phyloP scores from a whole-genome alignment of 2,113 vertebrate genomes.

The Antigone vipio region DNA sequence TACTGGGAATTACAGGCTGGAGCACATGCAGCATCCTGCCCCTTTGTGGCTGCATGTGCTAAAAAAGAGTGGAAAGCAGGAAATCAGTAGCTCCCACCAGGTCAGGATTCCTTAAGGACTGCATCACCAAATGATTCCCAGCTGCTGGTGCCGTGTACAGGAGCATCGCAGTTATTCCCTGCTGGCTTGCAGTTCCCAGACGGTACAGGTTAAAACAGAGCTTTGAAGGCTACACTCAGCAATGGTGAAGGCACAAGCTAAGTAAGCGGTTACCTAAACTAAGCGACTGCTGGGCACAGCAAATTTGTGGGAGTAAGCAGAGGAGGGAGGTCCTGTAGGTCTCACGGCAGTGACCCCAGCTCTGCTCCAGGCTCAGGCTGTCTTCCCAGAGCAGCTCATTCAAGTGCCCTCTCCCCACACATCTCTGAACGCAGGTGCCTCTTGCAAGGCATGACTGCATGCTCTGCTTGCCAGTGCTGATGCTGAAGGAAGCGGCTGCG shows the following conservation, averaged over 20 bases:
- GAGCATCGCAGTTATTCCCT: background rate
- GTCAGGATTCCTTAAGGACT: background rate
- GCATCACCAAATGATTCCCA: background rate
- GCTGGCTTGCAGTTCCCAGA: background rate
- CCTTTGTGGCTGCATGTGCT: background rate
- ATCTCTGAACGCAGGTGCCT: background rate
- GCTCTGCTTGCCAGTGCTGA: background rate
- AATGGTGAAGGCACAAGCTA: background rate
- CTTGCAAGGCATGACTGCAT: accelerated
- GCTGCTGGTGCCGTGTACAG: background rate
- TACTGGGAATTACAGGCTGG: background rate
- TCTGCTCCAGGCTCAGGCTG: background rate
- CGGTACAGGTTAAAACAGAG: background rate
- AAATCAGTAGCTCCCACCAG: background rate
- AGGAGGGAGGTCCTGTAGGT: background rate
- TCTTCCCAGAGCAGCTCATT: background rate
- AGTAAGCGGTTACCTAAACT: background rate
- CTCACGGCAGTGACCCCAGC: background rate
- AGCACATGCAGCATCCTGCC: background rate
- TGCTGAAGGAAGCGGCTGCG: background rate
- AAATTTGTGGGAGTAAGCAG: background rate
- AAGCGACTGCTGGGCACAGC: background rate
- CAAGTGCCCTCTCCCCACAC: background rate
- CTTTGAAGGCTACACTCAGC: background rate
- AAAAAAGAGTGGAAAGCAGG: background rate